Evolutionary conservation across 2,888 invertebrate species (phyloP).

Genomic region (Leucoma salicis): DNA sequence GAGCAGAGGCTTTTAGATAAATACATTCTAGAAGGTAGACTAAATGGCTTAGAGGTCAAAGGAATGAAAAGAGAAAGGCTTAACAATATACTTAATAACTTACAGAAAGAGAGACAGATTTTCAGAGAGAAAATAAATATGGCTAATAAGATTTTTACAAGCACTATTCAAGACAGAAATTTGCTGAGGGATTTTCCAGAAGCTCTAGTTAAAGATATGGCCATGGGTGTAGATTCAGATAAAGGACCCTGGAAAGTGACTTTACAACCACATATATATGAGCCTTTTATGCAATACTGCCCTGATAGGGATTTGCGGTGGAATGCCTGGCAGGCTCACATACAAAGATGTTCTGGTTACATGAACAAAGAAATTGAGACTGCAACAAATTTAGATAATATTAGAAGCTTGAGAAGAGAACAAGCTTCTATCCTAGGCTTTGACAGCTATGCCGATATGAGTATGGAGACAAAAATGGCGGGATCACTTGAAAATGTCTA

Average conservation of each 20-base stretch:
- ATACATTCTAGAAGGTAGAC: conserved; percentile 89
- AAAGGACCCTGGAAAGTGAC: conserved; percentile 93
- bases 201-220: conserved; percentile 84
- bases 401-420: conserved; percentile 85
- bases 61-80: conserved; percentile 73
- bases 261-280: conserved; percentile 87
- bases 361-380: conserved; percentile 85
- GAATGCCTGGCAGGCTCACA: conserved; percentile 92
- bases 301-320: conserved; percentile 89
- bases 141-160: conserved; percentile 85
- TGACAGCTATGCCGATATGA: conserved; percentile 90
- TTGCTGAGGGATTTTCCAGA: conserved; percentile 89
- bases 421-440: conserved; percentile 91
- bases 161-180: conserved; percentile 84
- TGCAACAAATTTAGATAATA: conserved; percentile 89
- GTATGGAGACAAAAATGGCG: conserved; percentile 97
- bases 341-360: conserved; percentile 85
- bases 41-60: conserved; percentile 89
- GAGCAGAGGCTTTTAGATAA: conserved; percentile 88
- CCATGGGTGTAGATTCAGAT: conserved; percentile 82
- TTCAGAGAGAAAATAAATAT: conserved; percentile 86
- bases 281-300: conserved; percentile 92
- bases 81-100: conserved; percentile 71
- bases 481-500: conserved; percentile 89
- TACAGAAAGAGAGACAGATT: conserved; percentile 80